Evolutionary conservation across 2,113 vertebrate species (phyloP).

Genomic region (Xerus inauris): DNA sequence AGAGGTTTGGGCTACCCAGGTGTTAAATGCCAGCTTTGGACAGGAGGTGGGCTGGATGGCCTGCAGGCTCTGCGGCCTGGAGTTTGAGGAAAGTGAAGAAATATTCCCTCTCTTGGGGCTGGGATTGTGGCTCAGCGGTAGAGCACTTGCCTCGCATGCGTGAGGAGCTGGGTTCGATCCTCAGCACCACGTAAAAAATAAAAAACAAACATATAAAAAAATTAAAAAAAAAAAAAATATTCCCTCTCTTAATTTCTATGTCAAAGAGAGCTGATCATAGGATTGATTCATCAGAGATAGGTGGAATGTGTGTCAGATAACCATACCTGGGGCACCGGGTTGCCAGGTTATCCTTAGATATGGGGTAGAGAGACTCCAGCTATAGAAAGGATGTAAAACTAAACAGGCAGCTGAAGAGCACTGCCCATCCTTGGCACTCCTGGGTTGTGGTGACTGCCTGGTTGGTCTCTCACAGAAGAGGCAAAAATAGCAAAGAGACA

Average conservation of each 20-base stretch:
- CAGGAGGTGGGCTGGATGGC: neutral
- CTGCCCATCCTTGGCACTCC: neutral
- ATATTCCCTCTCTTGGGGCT: neutral
- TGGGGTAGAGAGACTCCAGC: neutral
- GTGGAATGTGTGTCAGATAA: neutral
- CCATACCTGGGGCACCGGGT: neutral
- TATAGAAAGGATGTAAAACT: neutral
- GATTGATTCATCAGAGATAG: neutral
- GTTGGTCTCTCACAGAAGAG: neutral
- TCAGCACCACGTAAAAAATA: too few species aligned
- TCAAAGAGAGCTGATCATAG: neutral
- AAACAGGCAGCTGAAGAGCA: neutral
- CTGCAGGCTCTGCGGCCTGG: neutral
- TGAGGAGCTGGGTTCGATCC: too few species aligned
- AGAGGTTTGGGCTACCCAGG: neutral
- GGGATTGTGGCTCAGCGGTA: too few species aligned
- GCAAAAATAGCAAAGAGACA: neutral
- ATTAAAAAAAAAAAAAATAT: too few species aligned
- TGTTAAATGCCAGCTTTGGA: neutral
- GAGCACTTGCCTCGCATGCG: too few species aligned
- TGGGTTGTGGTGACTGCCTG: neutral
- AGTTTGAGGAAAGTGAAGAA: neutral
- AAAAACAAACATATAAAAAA: too few species aligned
- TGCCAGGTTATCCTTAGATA: neutral
- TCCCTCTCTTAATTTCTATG: neutral